These are phyloP conservation scores for Neria commutata DNA, from an alignment of 2,888 invertebrate species.

Conservation along the genomic window DNA sequence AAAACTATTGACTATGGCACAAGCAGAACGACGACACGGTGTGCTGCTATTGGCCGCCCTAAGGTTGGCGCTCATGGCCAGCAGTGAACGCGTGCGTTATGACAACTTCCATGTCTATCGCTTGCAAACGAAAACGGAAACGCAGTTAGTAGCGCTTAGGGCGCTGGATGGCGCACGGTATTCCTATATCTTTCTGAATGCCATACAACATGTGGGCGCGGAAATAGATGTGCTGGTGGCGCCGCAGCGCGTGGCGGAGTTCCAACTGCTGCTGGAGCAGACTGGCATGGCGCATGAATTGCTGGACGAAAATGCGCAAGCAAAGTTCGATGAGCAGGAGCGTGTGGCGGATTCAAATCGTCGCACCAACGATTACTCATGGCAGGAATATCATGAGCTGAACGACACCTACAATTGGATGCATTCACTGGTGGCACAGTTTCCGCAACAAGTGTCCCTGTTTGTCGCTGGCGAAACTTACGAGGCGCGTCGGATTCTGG, in stretches of 20 bases:
- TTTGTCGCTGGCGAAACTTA: slow-evolving; percentile 64
- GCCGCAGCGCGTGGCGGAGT: slow-evolving; percentile 38
- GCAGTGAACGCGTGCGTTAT: slow-evolving; percentile 52
- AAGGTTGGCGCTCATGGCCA: slow-evolving; percentile 4
- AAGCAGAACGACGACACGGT: too few species aligned
- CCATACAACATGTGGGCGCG: slow-evolving; percentile 51
- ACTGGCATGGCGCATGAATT: slow-evolving; percentile 61
- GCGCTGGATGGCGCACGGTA: slow-evolving; percentile 53
- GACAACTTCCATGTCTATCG: slow-evolving; percentile 68
- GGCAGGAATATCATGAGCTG: slow-evolving; percentile 52
- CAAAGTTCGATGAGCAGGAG: slow-evolving; percentile 34
- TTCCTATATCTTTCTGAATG: slow-evolving; percentile 62
- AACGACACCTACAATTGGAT: slow-evolving; percentile 66
- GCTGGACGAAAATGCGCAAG: slow-evolving; percentile 60
- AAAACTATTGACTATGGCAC: too few species aligned
- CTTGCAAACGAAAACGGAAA: slow-evolving; percentile 63
- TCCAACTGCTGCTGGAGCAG: slow-evolving; percentile 28
- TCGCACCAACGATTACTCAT: slow-evolving; percentile 36
- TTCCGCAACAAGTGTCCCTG: slow-evolving; percentile 62
- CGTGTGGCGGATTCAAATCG: slow-evolving; percentile 38
- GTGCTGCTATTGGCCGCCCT: too few species aligned
- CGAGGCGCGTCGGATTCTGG: slow-evolving; percentile 67
- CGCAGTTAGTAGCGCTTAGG: slow-evolving; percentile 63
- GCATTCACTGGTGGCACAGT: slow-evolving; percentile 60
- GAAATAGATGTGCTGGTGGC: slow-evolving; percentile 61